These are phyloP conservation scores for Neomicropteryx cornuta DNA, from an alignment of 1,140 invertebrate genomes.

Conservation along the genomic window DNA sequence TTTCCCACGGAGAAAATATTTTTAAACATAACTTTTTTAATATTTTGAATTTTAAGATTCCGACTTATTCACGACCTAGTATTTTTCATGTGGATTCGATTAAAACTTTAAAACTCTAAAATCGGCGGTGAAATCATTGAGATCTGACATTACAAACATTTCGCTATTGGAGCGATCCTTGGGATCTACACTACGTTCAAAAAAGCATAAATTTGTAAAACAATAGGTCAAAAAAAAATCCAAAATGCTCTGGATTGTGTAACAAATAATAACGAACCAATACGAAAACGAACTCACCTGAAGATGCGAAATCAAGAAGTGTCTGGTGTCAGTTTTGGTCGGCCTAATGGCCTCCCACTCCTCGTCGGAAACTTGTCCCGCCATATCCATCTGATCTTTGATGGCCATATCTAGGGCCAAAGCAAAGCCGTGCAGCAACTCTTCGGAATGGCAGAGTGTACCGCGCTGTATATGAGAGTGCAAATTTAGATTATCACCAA, in stretches of 20 bases:
- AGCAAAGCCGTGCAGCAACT: conserved; percentile 49
- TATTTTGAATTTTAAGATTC: too few relatives aligned
- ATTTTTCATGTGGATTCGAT: too few relatives aligned
- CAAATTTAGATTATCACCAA: neutral
- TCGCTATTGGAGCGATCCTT: too few relatives aligned
- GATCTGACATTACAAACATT: too few relatives aligned
- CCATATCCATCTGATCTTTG: conserved; percentile 52
- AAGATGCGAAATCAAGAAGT: conserved; percentile 47
- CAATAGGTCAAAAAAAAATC: too few relatives aligned
- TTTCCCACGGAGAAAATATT: too few relatives aligned
- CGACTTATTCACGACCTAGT: too few relatives aligned
- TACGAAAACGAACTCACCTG: conserved; percentile 32
- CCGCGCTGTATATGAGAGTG: conserved; percentile 35
- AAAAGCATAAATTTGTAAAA: too few relatives aligned
- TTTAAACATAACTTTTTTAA: too few relatives aligned
- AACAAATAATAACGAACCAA: conserved; percentile 25
- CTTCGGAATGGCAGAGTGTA: conserved; percentile 49
- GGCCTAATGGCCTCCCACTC: conserved; percentile 69
- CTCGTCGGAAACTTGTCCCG: conserved; percentile 64
- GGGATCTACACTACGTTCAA: too few relatives aligned
- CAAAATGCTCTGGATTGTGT: conserved; percentile 32
- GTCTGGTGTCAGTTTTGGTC: conserved; percentile 49
- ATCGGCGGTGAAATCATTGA: too few relatives aligned
- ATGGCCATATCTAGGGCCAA: conserved; percentile 53
- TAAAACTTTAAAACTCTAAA: too few relatives aligned